phyloP scores from a whole-genome alignment of 2,888 invertebrate genomes.

The Stomorhina lunata region DNA sequence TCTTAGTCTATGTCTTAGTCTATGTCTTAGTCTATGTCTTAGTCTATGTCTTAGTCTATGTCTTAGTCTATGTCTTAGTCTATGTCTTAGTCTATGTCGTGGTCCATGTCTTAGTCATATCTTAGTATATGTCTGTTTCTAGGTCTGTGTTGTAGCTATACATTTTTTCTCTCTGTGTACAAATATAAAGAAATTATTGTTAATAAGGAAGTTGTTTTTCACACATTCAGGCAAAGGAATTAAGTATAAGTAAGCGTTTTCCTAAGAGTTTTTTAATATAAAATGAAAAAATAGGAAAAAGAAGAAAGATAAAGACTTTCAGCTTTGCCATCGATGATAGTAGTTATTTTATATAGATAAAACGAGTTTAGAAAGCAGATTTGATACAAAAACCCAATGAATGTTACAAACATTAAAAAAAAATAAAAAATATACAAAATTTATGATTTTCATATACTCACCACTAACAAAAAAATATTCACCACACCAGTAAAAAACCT shows the following conservation, averaged over 20 bases:
- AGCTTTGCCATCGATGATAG: background rate
- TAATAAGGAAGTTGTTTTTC: conserved; percentile 58
- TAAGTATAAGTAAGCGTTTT: background rate
- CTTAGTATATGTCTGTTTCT: too few relatives aligned
- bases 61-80: too few relatives aligned
- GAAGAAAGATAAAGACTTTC: background rate
- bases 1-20: too few relatives aligned
- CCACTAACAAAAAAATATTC: background rate
- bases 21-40: too few relatives aligned
- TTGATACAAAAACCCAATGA: background rate
- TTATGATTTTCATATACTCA: background rate
- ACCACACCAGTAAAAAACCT: background rate
- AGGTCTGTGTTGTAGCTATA: too few relatives aligned
- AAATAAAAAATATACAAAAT: background rate
- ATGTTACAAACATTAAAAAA: too few relatives aligned
- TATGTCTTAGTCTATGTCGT: too few relatives aligned
- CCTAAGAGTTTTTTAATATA: background rate
- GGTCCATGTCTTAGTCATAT: too few relatives aligned
- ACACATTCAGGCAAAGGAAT: conserved; percentile 29
- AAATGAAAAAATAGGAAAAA: too few relatives aligned
- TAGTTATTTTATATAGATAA: background rate
- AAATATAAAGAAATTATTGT: too few relatives aligned
- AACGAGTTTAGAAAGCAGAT: background rate
- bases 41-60: too few relatives aligned
- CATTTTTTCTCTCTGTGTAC: too few relatives aligned